Evolutionary conservation across 2,113 vertebrate species (phyloP).

Genomic region (Mustela lutreola): DNA sequence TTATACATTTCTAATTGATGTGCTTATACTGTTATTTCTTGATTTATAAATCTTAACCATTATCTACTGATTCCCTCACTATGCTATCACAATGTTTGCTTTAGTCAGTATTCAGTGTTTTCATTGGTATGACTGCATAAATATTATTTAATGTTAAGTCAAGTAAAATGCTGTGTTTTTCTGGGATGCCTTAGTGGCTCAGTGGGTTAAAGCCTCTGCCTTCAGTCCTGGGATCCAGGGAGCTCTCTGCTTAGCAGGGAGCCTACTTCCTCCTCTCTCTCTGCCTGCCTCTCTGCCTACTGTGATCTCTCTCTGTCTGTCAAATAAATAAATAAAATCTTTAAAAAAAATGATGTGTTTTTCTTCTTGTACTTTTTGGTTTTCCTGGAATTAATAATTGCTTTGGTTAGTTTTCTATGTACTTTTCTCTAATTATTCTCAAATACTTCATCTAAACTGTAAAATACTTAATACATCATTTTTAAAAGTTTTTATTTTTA

Average conservation of each 20-base stretch:
- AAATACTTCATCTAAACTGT: not conserved
- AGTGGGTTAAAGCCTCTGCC: too few relatives aligned
- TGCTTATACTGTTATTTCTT: not conserved
- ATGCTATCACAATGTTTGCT: not conserved
- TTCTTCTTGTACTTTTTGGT: conserved; percentile 4
- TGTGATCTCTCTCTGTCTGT: too few relatives aligned
- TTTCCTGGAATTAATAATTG: not conserved
- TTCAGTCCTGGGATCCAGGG: too few relatives aligned
- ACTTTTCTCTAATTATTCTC: not conserved
- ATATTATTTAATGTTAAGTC: not conserved
- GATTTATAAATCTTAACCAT: not conserved
- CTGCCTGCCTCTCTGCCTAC: too few relatives aligned
- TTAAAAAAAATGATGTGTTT: not conserved
- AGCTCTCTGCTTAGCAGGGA: too few relatives aligned
- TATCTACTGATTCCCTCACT: not conserved
- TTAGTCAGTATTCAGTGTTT: not conserved
- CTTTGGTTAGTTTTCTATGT: not conserved
- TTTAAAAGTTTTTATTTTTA: not conserved
- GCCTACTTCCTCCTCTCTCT: too few relatives aligned
- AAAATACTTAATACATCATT: not conserved
- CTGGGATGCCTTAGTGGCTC: not conserved
- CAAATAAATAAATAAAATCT: too few relatives aligned
- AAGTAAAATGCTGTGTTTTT: not conserved
- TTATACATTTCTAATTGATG: not conserved
- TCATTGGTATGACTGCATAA: not conserved